Evolutionary conservation across 2,888 invertebrate genomes (phyloP).

Genomic region (Trichogramma dendrolimi): DNA sequence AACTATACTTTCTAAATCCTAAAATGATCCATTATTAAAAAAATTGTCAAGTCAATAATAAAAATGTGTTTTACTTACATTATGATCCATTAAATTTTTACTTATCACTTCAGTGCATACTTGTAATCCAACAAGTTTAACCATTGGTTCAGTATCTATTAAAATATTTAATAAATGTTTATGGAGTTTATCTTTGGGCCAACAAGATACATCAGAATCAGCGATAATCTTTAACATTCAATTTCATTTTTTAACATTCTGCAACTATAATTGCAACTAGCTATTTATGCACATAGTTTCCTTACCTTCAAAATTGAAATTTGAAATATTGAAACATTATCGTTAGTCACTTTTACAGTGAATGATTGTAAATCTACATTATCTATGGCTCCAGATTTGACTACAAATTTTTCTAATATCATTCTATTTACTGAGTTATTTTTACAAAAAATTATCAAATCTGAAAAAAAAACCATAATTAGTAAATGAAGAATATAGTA

Average conservation of each 20-base stretch:
- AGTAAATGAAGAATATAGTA: conserved; percentile 38
- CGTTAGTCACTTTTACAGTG: conserved; percentile 35
- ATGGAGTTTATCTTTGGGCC: conserved; percentile 38
- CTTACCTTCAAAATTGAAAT: conserved; percentile 40
- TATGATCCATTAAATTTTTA: conserved; percentile 29
- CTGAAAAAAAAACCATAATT: conserved; percentile 38
- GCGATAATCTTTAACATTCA: conserved; percentile 32
- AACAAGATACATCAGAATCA: conserved; percentile 40
- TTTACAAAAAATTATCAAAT: conserved; percentile 39
- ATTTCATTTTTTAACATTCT: conserved; percentile 24
- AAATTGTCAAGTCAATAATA: conserved; percentile 1
- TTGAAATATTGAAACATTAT: conserved; percentile 33
- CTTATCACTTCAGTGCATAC: conserved; percentile 37
- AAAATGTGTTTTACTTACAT: conserved; percentile 30
- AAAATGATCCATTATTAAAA: conserved; percentile 16
- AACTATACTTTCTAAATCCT: conserved; percentile 35
- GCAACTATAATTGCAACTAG: conserved; percentile 4
- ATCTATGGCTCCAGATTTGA: conserved; percentile 36
- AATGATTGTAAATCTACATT: conserved; percentile 38
- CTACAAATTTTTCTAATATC: conserved; percentile 34
- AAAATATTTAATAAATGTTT: conserved; percentile 35
- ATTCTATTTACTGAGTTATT: conserved; percentile 12
- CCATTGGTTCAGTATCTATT: conserved; percentile 35
- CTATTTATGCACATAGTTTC: neutral
- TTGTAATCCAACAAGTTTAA: conserved; percentile 40